Base-by-base conservation (phyloP, 2,888 invertebrate genomes). In the Diogma glabrata region DNA sequence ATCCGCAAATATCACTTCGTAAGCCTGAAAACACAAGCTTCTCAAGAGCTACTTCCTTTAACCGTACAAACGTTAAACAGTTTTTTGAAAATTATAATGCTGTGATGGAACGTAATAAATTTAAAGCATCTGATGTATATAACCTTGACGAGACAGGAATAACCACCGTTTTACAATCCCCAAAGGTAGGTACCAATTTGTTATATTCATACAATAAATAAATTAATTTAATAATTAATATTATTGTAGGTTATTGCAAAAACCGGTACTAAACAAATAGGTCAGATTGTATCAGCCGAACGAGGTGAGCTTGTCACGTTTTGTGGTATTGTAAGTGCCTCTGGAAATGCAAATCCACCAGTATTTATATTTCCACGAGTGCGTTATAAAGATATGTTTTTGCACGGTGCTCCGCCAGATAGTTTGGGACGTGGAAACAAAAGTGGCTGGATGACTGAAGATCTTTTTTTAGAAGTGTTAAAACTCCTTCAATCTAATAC, bases 261-360 rank as follows among this genome's bases (percentile, higher is more conserved):
- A 24, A 56, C 50, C 43, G 55, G 56, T 17, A 43, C 38, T 49
- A 56, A 59, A 54, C 57, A 58, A 38, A 58, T 61, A 43, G 59
- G 59, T 30, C 55, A 57, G 52, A 52, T 55, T 45, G 57, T 58
- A 23, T 61, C 59, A 47, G 58, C 56, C 28, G 60, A 63, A 54
- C 54, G 57, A 55, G 57, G 60, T 33, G 55, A 57, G 33, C 45
- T 60, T 14, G 55, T 60, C 12, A 59, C 59, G 43, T 52, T 60
- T 19, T 52, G 54, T 47, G 46, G 51, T 45, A 52, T 47, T 17
- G 51, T 55, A 8, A 53, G 49, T 47, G 58, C 58, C 16, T 38
- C 46, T 33, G 57, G 58, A 22, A 56, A 53, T 50, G 24, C 49
- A 12, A 45, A 55, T 28, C 56, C 59, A 16, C 59, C 56, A 7